Evolutionary conservation across 2,888 invertebrate genomes (phyloP), one percentile per base, ranked within the genome.

Genomic region (Hirtodrosophila duncani): DNA sequence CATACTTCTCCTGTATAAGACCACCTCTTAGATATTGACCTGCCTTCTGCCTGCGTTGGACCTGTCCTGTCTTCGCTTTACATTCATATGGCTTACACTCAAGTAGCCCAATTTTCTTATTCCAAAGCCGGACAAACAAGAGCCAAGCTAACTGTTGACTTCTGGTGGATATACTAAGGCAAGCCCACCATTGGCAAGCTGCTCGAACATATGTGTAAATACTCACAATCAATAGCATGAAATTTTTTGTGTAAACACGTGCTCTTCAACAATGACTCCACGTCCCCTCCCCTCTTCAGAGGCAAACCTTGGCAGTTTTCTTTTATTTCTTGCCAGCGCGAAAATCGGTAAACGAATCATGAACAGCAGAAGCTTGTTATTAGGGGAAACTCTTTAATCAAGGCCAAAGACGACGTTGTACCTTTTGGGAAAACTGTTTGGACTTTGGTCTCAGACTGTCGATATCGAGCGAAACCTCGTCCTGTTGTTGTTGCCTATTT

Each of bases 231-330:
- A 79, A 77, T 67, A 53, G 68, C 29, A 55, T 34, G 50, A 75
- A 64, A 77, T 57, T 68, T 66, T 66, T 63, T 69, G 57, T 37
- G 72, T 65, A 77, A 80, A 77, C 80, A 72, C 57, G 61, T 72
- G 58, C 21, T 8, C n/a, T 14, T 14, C 23, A 49, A 48, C 43
- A 42, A 44, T 41, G 36, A 6, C 13, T 18, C 11, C 11, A 6
- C 34, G 33, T 48, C 38, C 38, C 10, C 31, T 34, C 9, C 27
- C 34, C 27, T 29, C 10, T 38, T 30, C 11, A 16, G n/a, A n/a
- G n/a, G n/a, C n/a, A n/a, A n/a, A n/a, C 24, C 39, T 27, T 30
- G 55, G 36, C 56, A 58, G 48, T 64, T 67, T 57, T 60, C 52
- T 18, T 51, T 60, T 46, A 38, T 51, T 38, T 29, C 33, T 4